Evolutionary conservation across 2,113 vertebrate genomes (phyloP), one percentile per base, ranked within the genome.

Genomic region (Cyanoramphus novaezelandiae): DNA sequence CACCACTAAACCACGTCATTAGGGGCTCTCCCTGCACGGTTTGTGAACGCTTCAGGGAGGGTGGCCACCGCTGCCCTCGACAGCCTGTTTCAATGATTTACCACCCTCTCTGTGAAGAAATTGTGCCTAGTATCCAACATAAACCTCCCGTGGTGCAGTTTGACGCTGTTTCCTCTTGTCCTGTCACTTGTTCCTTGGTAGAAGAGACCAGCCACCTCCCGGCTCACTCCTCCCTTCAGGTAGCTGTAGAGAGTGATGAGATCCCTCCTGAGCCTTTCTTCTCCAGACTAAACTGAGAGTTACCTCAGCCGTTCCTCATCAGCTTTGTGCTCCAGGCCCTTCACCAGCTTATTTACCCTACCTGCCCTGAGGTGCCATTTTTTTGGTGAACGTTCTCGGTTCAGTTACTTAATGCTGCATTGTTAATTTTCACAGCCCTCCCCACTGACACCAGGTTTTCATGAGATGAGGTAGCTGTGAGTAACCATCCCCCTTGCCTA

Each of bases 331-430:
- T 35, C 21, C 57, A 59, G 57, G 13, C 13, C 20, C 14, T 59
- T 59, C 57, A n/a, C 55, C 20, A 59, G 13, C 57, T 35, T 24
- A 35, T 59, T 59, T 59, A 15, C 13, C 21, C 33, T 59, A 16
- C 21, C 31, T 35, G 21, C 33, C 24, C 7, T 6, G 4, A 9
- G 71, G 53, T 63, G 12, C 17, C 19, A 3, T 35, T 72, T 63
- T 23, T 33, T 14, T 14, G 9, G 3, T 23, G 18, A 69, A 8
- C 10, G 7, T 1, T 8, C 31, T 35, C 4, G 2, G 1, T 37
- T 53, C 33, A 2, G 9, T 75, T 44, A 10, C 15, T 68, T 47
- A 62, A 29, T 35, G 27, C 16, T 60, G 7, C 13, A 6, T 44
- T 49, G 35, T 23, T 74, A 39, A 31, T n/a, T 46, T 13, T 41